Conservation (phyloP, 2,888 invertebrate species). For the Volucella inflata region DNA sequence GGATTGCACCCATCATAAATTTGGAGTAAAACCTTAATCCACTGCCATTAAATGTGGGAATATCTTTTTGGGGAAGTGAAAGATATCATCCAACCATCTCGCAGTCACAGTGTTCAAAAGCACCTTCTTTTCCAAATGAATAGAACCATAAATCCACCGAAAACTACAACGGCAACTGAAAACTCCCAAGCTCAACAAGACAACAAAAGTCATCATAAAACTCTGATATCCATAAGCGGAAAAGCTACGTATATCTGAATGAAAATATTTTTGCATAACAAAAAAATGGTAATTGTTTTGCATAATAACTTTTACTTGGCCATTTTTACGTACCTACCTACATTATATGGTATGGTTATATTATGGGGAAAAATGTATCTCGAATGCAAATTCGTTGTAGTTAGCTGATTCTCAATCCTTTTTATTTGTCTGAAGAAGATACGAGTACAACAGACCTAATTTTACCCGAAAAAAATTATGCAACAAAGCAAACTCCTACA, state of each 20-base stretch:
- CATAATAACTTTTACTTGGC: slow-evolving; percentile 73
- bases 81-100: slow-evolving; percentile 18
- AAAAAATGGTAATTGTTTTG: slow-evolving; percentile 72
- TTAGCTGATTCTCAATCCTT: slow-evolving; percentile 11
- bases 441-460: slow-evolving; percentile 16
- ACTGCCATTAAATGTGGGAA: slow-evolving; percentile 46
- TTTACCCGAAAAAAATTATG: slow-evolving; percentile 25
- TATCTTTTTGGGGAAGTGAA: not conserved
- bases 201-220: slow-evolving; percentile 54
- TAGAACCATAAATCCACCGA: slow-evolving; percentile 61
- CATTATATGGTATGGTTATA: not conserved
- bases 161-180: slow-evolving; percentile 17
- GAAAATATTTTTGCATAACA: slow-evolving; percentile 72
- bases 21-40: slow-evolving; percentile 27
- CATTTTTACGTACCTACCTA: slow-evolving; percentile 20
- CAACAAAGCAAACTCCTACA: not conserved
- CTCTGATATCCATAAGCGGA: slow-evolving; percentile 72
- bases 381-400: slow-evolving; percentile 61
- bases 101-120: not conserved
- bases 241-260: slow-evolving; percentile 29
- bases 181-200: slow-evolving; percentile 36
- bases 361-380: slow-evolving; percentile 35
- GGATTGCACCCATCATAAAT: slow-evolving; percentile 45
- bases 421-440: not conserved
- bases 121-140: slow-evolving; percentile 39